These are phyloP conservation scores for Bombus consobrinus DNA, from an alignment of 1,140 invertebrate species.

Conservation along the genomic window DNA sequence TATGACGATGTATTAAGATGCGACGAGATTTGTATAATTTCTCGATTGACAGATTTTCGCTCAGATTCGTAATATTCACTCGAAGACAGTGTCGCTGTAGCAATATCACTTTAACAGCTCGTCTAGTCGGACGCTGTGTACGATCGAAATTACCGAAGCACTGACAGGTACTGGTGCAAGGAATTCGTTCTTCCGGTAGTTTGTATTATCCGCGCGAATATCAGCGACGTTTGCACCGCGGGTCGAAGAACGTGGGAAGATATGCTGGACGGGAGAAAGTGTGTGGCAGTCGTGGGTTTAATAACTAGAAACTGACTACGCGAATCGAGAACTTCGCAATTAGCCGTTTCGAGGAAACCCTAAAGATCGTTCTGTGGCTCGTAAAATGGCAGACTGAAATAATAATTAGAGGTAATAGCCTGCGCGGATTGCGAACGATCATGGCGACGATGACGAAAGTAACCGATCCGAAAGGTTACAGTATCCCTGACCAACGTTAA, in stretches of 20 bases:
- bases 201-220: neutral
- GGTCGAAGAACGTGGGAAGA: conserved; percentile 19
- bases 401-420: neutral
- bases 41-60: no score
- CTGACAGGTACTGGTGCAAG: neutral
- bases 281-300: conserved; percentile 9
- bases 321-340: neutral
- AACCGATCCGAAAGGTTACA: conserved; percentile 39
- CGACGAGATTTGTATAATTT: no score
- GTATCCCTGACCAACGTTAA: conserved; percentile 46
- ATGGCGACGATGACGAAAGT: conserved; percentile 7
- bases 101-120: no score
- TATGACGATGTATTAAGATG: no score
- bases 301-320: conserved; percentile 14
- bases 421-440: neutral
- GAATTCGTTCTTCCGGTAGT: neutral
- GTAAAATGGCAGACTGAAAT: neutral
- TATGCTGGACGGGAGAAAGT: conserved; percentile 17
- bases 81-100: no score
- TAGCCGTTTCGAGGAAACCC: neutral
- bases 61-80: no score
- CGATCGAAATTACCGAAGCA: no score
- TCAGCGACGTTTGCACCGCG: neutral
- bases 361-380: neutral
- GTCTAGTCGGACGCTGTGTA: no score